Conservation (phyloP, 2,888 invertebrate genomes). For the Seladonia tumulorum region DNA sequence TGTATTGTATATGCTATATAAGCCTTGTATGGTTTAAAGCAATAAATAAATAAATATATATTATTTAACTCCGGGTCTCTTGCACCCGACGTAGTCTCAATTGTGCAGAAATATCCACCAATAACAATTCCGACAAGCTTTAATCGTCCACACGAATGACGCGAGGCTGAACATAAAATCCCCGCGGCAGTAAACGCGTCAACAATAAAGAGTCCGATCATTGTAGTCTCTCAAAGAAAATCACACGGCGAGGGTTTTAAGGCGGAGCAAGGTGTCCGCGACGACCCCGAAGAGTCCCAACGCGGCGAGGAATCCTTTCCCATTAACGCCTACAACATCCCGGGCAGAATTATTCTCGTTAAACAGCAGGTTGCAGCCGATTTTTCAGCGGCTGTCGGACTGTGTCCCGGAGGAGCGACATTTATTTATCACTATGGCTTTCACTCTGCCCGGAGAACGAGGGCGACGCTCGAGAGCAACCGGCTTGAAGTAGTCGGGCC, state of each 20-base stretch:
- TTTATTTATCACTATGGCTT: slow-evolving; percentile 10
- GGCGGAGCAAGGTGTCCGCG: background rate
- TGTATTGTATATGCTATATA: too few species aligned
- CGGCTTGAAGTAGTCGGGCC: background rate
- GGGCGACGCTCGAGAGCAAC: background rate
- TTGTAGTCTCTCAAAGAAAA: background rate
- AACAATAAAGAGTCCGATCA: too few species aligned
- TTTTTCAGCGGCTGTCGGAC: slow-evolving; percentile 6
- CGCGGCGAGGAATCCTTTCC: background rate
- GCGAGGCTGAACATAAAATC: too few species aligned
- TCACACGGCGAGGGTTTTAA: background rate
- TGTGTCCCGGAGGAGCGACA: slow-evolving; percentile 1
- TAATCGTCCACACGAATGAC: too few species aligned
- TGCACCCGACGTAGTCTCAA: too few species aligned
- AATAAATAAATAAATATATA: too few species aligned
- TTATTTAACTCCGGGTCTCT: too few species aligned
- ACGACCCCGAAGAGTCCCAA: background rate
- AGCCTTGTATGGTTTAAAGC: too few species aligned
- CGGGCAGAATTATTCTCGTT: background rate
- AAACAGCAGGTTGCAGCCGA: background rate
- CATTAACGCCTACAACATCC: background rate
- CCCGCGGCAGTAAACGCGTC: too few species aligned
- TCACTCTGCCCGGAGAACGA: background rate
- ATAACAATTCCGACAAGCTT: too few species aligned
- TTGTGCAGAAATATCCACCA: too few species aligned